Percentiles rank a stretch among this genome's conserved stretches.
These are phyloP conservation scores for Cyphomyrus plagiostoma DNA, from an alignment of 2,113 vertebrate species.

Conservation along the genomic window DNA sequence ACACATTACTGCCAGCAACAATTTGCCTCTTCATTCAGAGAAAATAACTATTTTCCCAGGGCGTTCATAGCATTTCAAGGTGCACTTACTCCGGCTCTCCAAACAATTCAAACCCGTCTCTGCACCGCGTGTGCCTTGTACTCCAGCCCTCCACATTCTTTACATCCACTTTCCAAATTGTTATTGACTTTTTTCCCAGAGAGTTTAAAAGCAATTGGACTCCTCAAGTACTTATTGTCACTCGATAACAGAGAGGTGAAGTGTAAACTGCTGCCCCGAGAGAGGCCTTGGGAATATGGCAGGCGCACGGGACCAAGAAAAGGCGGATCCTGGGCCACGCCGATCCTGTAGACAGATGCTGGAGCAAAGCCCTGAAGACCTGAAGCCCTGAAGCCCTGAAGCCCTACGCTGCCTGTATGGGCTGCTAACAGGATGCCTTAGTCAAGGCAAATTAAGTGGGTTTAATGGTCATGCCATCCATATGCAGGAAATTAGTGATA, in stretches of 20 bases:
- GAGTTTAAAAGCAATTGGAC: not conserved
- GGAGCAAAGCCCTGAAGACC: not conserved
- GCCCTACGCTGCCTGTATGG: not conserved
- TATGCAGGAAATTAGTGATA: not conserved
- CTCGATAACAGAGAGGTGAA: slow-evolving; percentile 6
- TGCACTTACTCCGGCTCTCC: not conserved
- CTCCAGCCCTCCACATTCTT: not conserved
- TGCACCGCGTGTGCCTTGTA: not conserved
- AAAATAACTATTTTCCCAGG: not conserved
- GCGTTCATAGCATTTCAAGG: not conserved
- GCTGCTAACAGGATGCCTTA: not conserved
- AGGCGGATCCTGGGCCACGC: not conserved
- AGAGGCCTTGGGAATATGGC: not conserved
- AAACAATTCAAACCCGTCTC: not conserved
- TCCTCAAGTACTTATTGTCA: slow-evolving; percentile 4
- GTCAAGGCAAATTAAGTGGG: not conserved
- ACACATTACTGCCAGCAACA: not conserved
- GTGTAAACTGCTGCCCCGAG: not conserved
- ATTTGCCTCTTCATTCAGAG: not conserved
- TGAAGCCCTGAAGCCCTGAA: too few relatives aligned
- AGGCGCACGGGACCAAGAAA: not conserved
- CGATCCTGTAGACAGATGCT: not conserved
- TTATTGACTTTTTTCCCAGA: slow-evolving; percentile 9
- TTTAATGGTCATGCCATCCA: not conserved
- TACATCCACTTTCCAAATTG: slow-evolving; percentile 13